A percentile compares a stretch with the other conserved stretches of the same genome.
Evolutionary conservation across 53 echinoderm and acorn worm species (phyloP).

Genomic region (Holothuria scabra): DNA sequence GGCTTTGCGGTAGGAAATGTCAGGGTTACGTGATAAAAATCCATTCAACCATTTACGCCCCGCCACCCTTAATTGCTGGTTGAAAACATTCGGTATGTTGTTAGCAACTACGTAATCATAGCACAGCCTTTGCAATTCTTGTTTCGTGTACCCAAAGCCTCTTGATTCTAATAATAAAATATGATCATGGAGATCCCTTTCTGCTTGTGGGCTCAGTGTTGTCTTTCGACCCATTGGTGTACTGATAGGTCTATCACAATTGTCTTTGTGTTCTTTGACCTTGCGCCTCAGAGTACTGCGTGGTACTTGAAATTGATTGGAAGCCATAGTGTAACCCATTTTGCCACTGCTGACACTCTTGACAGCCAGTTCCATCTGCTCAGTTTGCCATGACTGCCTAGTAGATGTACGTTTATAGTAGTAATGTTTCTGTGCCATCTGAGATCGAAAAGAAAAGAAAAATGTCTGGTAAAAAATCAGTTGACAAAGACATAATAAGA

Average conservation of each 20-base stretch:
- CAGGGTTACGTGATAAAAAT: neutral
- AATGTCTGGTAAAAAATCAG: too few species aligned
- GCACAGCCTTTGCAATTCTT: neutral
- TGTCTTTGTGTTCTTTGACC: neutral
- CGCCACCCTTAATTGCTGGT: neutral
- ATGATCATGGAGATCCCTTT: too few species aligned
- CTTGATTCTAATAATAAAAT: too few species aligned
- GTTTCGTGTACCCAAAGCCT: neutral
- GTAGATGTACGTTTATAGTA: neutral
- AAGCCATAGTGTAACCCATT: slow-evolving; percentile 39
- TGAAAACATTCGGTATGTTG: too few species aligned
- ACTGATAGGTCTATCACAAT: neutral
- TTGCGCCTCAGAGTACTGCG: neutral
- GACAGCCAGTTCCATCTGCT: neutral
- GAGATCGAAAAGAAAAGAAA: too few species aligned
- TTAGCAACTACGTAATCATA: neutral
- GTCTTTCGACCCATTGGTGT: neutral
- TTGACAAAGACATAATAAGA: too few species aligned
- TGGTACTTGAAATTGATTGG: neutral
- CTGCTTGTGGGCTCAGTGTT: neutral
- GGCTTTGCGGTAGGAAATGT: neutral
- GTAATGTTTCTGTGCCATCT: too few species aligned
- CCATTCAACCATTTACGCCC: neutral
- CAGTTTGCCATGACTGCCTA: neutral
- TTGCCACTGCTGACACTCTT: slow-evolving; percentile 12